These are phyloP conservation scores for Apamea crenata DNA, from an alignment of 2,888 invertebrate species.

Conservation along the genomic window DNA sequence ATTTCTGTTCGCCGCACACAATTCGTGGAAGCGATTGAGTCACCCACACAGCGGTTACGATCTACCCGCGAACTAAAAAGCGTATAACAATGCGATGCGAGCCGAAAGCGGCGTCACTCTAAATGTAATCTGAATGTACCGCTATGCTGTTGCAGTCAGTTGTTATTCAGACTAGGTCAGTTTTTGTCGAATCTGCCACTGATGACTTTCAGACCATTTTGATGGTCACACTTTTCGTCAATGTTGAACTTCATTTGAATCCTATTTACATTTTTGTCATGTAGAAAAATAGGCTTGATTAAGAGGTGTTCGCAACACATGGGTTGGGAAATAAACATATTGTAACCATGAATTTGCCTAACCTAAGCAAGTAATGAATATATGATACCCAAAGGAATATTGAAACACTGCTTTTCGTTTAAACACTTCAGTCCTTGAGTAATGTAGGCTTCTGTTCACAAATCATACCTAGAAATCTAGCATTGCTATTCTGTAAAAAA, in stretches of 20 bases:
- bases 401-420: background rate
- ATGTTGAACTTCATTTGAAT: constrained; percentile 34
- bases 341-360: background rate
- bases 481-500: background rate
- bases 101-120: constrained; percentile 81
- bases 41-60: constrained; percentile 62
- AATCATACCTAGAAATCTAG: background rate
- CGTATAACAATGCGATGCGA: constrained; percentile 78
- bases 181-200: constrained; percentile 80
- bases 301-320: background rate
- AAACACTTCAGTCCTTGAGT: background rate
- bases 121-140: constrained; percentile 87
- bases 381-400: background rate
- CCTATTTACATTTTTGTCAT: constrained; percentile 32
- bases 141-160: constrained; percentile 87
- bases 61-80: constrained; percentile 78
- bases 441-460: background rate
- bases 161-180: constrained; percentile 88
- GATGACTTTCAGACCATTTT: constrained; percentile 58
- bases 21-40: constrained; percentile 63
- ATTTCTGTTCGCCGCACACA: constrained; percentile 41
- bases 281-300: constrained; percentile 2
- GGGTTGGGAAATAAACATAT: background rate
- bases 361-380: too few relatives aligned
- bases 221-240: constrained; percentile 58